A percentile compares a stretch with the other conserved stretches of the same genome.
phyloP scores from a whole-genome alignment of 2,113 vertebrate species.

The Cisticola juncidis region DNA sequence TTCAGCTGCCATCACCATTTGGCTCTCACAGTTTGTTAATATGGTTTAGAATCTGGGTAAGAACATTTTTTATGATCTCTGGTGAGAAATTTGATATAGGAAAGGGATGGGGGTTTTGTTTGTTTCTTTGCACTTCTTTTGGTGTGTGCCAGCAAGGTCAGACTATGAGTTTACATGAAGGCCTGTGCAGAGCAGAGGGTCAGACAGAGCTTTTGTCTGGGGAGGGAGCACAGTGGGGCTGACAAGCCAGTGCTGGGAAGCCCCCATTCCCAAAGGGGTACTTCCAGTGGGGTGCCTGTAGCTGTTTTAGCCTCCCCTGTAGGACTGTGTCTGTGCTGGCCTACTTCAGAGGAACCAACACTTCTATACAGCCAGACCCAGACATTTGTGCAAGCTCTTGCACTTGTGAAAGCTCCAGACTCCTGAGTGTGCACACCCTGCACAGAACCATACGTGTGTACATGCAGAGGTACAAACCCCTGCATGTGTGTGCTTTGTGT shows the following conservation, averaged over 20 bases:
- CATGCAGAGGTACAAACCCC: rapidly evolving
- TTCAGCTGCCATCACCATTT: neutral
- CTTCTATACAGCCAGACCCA: neutral
- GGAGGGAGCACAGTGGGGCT: neutral
- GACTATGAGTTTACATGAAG: neutral
- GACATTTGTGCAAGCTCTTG: neutral
- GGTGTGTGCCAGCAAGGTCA: neutral
- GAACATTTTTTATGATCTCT: neutral
- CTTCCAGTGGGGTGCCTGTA: neutral
- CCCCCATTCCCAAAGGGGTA: neutral
- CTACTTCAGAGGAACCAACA: neutral
- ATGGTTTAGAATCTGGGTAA: neutral
- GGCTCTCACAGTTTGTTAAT: neutral
- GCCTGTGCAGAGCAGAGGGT: neutral
- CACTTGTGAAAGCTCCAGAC: neutral
- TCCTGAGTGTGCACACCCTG: rapidly evolving
- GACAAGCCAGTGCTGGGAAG: neutral
- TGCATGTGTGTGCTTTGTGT: neutral
- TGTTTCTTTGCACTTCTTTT: neutral
- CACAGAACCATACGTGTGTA: rapidly evolving
- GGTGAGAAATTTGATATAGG: neutral
- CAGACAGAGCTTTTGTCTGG: neutral
- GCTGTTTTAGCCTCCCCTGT: neutral
- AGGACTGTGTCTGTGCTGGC: neutral
- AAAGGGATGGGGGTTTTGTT: neutral